Base-by-base conservation (phyloP, 2,888 invertebrate genomes). In the Scaptomyza polygonia region DNA sequence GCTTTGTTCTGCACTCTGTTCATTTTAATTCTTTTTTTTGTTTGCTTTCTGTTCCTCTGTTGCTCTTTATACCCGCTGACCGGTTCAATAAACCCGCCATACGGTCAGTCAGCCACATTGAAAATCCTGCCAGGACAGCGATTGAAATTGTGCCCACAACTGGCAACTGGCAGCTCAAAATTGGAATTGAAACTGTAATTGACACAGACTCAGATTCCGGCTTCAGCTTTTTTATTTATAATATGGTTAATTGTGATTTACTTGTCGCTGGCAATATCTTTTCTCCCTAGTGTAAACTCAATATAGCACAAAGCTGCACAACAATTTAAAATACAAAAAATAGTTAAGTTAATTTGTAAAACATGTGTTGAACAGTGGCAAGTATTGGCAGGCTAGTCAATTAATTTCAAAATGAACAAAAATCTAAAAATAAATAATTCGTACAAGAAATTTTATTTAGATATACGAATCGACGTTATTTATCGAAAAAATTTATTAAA, bases 1-100 rank as follows among this genome's bases (percentile, higher is more conserved):
- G 58, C 66, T 66, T 69, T 73, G 65, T 73, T 61, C 44, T 36
- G 39, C 9, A 16, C 16, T 16, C 49, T 36, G n/a, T 16, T 21
- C n/a, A n/a, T n/a, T n/a, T n/a, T n/a, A n/a, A n/a, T n/a, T n/a
- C n/a, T n/a, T 12, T 44, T 49, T 48, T 40, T 64, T 30, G 40
- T 39, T 29, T 21, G 11, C 1, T 12, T 25, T 43, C 11, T 34
- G 21, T 14, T 7, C 51, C 47, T 34, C 49, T 30, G 16, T 18
- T 7, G 18, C 34, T 34, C 55, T 16, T 9, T 48, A 43, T 42
- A 59, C 54, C 64, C 48, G 40, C 25, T 59, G 51, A 0, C 21
- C 64, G 65, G 81, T 81, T 84, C 84, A 81, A 81, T 84, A 85
- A 85, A 78, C 83, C 55, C 56, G 44, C 59, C 67, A 72, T 67